phyloP scores from a whole-genome alignment of 1,140 invertebrate genomes.

The Formica exsecta region DNA sequence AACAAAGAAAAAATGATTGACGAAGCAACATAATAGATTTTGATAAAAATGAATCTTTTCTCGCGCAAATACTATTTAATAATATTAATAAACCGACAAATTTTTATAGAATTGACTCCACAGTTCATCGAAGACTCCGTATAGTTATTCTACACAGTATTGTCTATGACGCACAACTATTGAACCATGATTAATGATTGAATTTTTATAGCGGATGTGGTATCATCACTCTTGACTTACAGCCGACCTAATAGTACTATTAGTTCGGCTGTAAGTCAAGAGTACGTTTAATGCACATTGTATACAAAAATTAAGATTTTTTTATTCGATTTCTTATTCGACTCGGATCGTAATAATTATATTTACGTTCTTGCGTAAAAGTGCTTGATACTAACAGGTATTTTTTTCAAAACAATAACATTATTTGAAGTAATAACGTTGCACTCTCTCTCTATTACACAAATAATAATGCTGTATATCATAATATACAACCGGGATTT shows the following conservation, averaged over 20 bases:
- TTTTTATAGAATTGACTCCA: background rate
- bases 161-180: slow-evolving; percentile 37
- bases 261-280: background rate
- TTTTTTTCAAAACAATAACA: too few relatives aligned
- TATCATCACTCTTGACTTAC: background rate
- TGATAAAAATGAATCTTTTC: background rate
- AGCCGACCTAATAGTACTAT: background rate
- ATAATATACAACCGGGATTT: too few relatives aligned
- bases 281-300: background rate
- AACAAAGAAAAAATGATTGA: background rate
- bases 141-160: background rate
- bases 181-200: slow-evolving; percentile 19
- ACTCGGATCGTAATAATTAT: background rate
- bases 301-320: background rate
- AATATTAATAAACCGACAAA: background rate
- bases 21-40: background rate
- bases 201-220: slow-evolving; percentile 13
- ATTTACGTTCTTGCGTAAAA: background rate
- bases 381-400: background rate
- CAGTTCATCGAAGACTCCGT: background rate
- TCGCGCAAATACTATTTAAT: background rate
- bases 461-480: too few relatives aligned
- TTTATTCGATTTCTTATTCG: too few relatives aligned
- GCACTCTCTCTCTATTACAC: too few relatives aligned
- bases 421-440: too few relatives aligned